phyloP scores from a whole-genome alignment of 2,797 vertebrate species.

The Erithacus rubecula region DNA sequence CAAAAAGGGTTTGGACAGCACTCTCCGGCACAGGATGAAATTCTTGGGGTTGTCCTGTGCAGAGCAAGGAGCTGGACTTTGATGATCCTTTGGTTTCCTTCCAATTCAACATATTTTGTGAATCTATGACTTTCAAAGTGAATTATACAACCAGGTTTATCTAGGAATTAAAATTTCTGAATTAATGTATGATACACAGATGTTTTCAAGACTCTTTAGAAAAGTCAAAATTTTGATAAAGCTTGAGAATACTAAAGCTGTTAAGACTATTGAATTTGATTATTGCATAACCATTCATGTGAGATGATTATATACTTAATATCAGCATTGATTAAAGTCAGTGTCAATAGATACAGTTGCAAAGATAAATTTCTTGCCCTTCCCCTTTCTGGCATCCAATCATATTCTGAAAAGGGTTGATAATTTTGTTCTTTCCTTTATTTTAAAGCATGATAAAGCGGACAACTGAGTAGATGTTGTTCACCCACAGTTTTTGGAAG shows the following conservation, averaged over 20 bases:
- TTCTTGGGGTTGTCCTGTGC: too few relatives aligned
- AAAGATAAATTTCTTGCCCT: background rate
- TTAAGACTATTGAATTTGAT: background rate
- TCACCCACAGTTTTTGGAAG: background rate
- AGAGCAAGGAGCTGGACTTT: fast-evolving
- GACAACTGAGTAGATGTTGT: background rate
- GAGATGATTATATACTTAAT: background rate
- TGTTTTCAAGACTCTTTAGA: background rate
- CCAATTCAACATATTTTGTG: background rate
- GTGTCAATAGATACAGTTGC: background rate
- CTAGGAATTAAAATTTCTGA: background rate
- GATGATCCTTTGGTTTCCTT: background rate
- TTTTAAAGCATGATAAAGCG: background rate
- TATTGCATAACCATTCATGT: background rate
- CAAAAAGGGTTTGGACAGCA: background rate
- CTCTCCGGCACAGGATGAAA: background rate
- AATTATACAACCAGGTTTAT: background rate
- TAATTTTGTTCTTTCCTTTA: background rate
- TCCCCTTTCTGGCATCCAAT: background rate
- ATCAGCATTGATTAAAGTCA: background rate
- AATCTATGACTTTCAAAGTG: background rate
- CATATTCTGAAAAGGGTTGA: background rate
- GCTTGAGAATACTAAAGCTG: background rate
- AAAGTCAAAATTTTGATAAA: background rate
- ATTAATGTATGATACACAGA: background rate